Percentiles rank a stretch among this genome's conserved stretches.
phyloP scores from a whole-genome alignment of 2,113 vertebrate species.

The Polypterus bichir region DNA sequence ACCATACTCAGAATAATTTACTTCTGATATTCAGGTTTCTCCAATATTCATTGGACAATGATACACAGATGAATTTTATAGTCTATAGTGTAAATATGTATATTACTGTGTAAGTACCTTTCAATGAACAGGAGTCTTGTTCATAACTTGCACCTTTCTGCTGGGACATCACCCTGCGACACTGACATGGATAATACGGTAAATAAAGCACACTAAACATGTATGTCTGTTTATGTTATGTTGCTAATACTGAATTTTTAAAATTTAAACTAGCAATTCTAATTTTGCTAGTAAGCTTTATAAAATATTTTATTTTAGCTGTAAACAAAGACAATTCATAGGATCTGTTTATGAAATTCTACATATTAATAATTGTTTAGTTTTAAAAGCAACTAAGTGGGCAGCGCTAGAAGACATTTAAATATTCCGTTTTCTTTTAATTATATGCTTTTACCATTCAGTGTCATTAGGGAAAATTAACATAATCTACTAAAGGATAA shows the following conservation, averaged over 20 bases:
- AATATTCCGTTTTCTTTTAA: constrained; percentile 99
- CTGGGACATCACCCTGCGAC: too few relatives aligned
- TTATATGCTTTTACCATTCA: constrained; percentile 99
- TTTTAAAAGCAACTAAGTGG: constrained; percentile 87
- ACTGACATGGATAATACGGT: too few relatives aligned
- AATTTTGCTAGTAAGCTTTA: constrained; percentile 67
- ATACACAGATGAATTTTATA: too few relatives aligned
- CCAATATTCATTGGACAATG: too few relatives aligned
- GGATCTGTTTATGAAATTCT: constrained; percentile 61
- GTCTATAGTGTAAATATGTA: too few relatives aligned
- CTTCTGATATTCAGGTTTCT: too few relatives aligned
- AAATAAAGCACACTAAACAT: too few relatives aligned
- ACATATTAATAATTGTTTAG: constrained; percentile 69
- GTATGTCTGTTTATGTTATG: too few relatives aligned
- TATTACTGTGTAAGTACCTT: too few relatives aligned
- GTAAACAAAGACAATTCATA: constrained; percentile 86
- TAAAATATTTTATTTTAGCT: constrained; percentile 71
- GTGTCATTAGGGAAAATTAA: constrained; percentile 97
- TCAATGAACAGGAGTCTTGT: too few relatives aligned
- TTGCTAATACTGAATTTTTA: constrained; percentile 35
- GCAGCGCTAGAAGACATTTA: constrained; percentile 99
- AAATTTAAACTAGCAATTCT: constrained; percentile 51
- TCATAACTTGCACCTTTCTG: too few relatives aligned
- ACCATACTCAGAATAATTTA: too few relatives aligned
- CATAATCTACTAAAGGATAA: constrained; percentile 99